Evolutionary conservation across 2,888 invertebrate genomes (phyloP), one percentile per base, ranked within the genome.

Genomic region (Urechis unicinctus): DNA sequence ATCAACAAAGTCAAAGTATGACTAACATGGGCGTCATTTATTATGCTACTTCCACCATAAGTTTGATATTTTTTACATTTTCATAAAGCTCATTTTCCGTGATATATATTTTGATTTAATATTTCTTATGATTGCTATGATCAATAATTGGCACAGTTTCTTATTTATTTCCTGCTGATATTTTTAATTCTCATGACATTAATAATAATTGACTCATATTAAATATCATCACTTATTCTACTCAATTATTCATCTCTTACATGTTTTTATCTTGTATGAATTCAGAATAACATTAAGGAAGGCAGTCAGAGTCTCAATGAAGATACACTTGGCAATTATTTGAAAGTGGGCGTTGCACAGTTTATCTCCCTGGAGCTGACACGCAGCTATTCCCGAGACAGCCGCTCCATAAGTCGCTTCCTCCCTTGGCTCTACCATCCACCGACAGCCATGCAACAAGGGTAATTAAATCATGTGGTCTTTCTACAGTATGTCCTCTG

Each of bases 251-350:
- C n/a, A 9, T 48, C 6, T 28, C 6, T 25, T 48, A 9, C 5
- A 48, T 48, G 21, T 25, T 24, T 1, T 49, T 46, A 5, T 29
- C 22, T 6, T 13, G 9, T 3, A 50, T 26, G 24, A 43, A 17
- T 55, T 3, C 47, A 87, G 86, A 86, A 85, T 68, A 86, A 85
- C 70, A 84, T 83, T 70, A 88, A 87, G 77, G 86, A 86, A 43
- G 69, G 69, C 1, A 62, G 65, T 41, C 68, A 64, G 53, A 72
- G 72, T 54, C 60, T 75, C 58, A 75, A 94, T 75, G 95, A 96
- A 78, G 96, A 97, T 77, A 95, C 96, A 0, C 81, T 99, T 28
- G 97, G 97, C 1, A 95, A 95, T 1, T 89, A 93, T 50, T 83
- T 99, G 53, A 98, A 98, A 80, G 93, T 95, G 44, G 94, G 92